A percentile compares a stretch with the other conserved stretches of the same genome.
These are phyloP conservation scores for Drosophila nasuta DNA, from an alignment of 1,140 invertebrate genomes.

Conservation along the genomic window DNA sequence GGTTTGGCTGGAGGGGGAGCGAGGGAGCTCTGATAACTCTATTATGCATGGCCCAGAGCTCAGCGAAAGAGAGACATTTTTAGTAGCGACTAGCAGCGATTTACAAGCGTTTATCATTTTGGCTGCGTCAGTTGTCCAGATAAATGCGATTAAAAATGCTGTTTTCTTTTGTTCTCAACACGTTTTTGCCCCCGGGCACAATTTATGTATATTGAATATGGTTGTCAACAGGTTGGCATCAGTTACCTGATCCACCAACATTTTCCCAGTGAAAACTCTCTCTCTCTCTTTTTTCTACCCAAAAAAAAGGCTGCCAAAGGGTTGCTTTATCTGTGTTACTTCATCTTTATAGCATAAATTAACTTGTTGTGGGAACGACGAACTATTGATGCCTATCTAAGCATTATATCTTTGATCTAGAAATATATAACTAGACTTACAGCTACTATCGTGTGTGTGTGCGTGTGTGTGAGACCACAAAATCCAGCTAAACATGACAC, in stretches of 20 bases:
- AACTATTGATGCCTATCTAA: slow-evolving; percentile 41
- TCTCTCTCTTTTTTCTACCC: background rate
- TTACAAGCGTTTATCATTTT: slow-evolving; percentile 74
- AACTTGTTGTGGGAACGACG: slow-evolving; percentile 76
- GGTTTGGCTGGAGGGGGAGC: too few relatives aligned
- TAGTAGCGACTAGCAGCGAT: slow-evolving; percentile 75
- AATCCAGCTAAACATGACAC: slow-evolving; percentile 24
- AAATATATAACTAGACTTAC: slow-evolving; percentile 15
- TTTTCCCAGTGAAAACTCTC: slow-evolving; percentile 26
- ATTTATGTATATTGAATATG: slow-evolving; percentile 39
- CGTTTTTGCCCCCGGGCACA: background rate
- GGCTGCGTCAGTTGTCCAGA: slow-evolving; percentile 32
- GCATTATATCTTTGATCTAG: slow-evolving; percentile 23
- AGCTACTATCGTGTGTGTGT: slow-evolving; percentile 38
- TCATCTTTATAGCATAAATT: slow-evolving; percentile 70
- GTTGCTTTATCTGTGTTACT: slow-evolving; percentile 56
- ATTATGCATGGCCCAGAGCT: slow-evolving; percentile 56
- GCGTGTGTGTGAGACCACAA: background rate
- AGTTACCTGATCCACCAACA: slow-evolving; percentile 36
- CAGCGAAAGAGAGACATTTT: slow-evolving; percentile 45
- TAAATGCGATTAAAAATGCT: slow-evolving; percentile 47
- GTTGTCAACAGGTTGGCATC: slow-evolving; percentile 42
- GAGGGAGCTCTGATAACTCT: slow-evolving; percentile 66
- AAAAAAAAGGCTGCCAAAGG: slow-evolving; percentile 26
- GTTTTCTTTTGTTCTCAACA: slow-evolving; percentile 11